These are phyloP conservation scores for Ianthella basta DNA, from an alignment of 37 sponge, comb jelly and placozoan genomes.

Conservation along the genomic window DNA sequence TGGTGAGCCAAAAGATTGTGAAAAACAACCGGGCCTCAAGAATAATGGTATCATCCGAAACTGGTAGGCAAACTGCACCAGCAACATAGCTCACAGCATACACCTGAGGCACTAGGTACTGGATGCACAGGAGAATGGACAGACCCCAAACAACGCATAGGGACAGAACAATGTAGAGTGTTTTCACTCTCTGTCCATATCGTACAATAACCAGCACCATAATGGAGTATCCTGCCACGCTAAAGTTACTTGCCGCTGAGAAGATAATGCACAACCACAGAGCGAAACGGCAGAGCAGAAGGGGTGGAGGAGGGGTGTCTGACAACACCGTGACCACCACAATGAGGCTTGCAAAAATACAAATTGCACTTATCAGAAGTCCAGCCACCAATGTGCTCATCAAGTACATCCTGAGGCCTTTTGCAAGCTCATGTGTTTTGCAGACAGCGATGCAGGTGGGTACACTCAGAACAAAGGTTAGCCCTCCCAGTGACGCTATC, in stretches of 20 bases:
- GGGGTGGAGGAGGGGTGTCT: not conserved
- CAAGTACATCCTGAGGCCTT: not conserved
- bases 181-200: too few relatives aligned
- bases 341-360: not conserved
- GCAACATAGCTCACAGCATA: not conserved
- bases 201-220: too few relatives aligned
- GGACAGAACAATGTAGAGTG: too few relatives aligned
- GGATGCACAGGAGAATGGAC: too few relatives aligned
- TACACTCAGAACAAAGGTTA: not conserved
- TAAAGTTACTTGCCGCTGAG: too few relatives aligned
- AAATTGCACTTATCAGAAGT: not conserved
- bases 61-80: not conserved
- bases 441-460: not conserved
- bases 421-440: not conserved
- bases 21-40: not conserved
- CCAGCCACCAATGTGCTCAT: not conserved
- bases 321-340: not conserved
- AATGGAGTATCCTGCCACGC: too few relatives aligned
- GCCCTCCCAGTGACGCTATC: not conserved
- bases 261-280: too few relatives aligned
- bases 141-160: too few relatives aligned
- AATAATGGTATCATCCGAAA: not conserved
- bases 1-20: not conserved
- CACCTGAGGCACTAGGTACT: too few relatives aligned
- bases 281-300: not conserved